Base-by-base conservation (phyloP, 2,888 invertebrate species). In the Acronicta alni region DNA sequence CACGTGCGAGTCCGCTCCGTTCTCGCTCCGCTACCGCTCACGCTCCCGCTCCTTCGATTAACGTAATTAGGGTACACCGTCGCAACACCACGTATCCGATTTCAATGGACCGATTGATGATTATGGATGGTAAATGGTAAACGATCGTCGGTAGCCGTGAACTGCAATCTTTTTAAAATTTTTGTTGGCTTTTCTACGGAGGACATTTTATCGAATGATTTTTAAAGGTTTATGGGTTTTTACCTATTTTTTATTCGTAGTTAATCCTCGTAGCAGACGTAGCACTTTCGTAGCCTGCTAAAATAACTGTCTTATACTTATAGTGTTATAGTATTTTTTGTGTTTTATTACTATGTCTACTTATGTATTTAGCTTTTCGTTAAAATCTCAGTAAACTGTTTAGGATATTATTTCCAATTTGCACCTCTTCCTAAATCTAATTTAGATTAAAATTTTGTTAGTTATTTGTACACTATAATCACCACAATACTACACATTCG, bases 91-190 rank as follows among this genome's bases (percentile, higher is more conserved):
- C 82, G 79, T 86, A 87, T 86, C 85, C 81, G 83, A 87, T 88
- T 89, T 85, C 89, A 87, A 88, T 89, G 84, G 85, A 80, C 84
- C 88, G 85, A 87, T 87, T 86, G 87, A 89, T 84, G 86, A 81
- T 85, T 84, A 87, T 87, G 80, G 81, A 83, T 83, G 77, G 73
- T 81, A 78, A 81, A 81, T 83, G 77, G 73, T 81, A 78, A 81
- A 80, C 80, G 82, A 84, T 84, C 82, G 80, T 77, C 75, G 77
- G 80, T 77, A 78, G 75, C 80, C 79, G 75, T 77, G 79, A 75
- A 77, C 79, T 75, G 75, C 70, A 78, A 78, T 77, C 75, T 75
- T 72, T 70, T 77, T 65, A 68, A 63, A n/a, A 43, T 68, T 72
- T 64, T 67, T 69, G 57, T 66, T 67, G 59, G 66, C 49, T 77